These are phyloP conservation scores for Bos javanicus DNA, from an alignment of 2,113 vertebrate genomes.

Conservation along the genomic window DNA sequence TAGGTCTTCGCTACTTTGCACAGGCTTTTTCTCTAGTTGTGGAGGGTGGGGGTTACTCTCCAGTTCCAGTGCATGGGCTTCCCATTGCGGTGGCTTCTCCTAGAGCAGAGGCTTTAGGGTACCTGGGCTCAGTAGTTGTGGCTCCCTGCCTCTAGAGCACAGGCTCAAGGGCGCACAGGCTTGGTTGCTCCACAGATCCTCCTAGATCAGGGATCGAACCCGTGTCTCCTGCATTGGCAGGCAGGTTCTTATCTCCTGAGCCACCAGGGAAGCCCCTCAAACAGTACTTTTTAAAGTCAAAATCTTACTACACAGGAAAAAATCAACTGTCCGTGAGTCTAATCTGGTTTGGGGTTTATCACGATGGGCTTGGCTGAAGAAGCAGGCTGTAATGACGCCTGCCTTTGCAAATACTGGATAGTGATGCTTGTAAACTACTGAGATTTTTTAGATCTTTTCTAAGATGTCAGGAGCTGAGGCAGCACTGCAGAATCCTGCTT, in stretches of 20 bases:
- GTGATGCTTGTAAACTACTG: background rate
- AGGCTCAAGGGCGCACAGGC: background rate
- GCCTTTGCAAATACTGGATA: background rate
- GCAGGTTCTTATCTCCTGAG: background rate
- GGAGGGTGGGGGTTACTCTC: background rate
- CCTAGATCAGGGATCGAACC: background rate
- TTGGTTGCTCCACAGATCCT: background rate
- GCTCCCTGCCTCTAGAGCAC: background rate
- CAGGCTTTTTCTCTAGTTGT: background rate
- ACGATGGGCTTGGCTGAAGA: background rate
- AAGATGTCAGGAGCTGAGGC: background rate
- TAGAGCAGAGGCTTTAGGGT: background rate
- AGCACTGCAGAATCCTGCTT: background rate
- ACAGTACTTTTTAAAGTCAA: constrained; percentile 1
- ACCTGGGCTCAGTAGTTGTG: fast-evolving
- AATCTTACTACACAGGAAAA: background rate
- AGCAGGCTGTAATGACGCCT: background rate
- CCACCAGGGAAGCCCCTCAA: background rate
- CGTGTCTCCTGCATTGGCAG: background rate
- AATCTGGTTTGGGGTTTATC: background rate
- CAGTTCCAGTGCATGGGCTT: background rate
- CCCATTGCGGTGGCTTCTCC: background rate
- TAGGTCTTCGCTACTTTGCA: background rate
- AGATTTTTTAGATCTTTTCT: background rate
- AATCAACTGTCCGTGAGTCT: background rate